These are phyloP conservation scores for Serinus canaria DNA, from an alignment of 2,113 vertebrate species.

Conservation along the genomic window DNA sequence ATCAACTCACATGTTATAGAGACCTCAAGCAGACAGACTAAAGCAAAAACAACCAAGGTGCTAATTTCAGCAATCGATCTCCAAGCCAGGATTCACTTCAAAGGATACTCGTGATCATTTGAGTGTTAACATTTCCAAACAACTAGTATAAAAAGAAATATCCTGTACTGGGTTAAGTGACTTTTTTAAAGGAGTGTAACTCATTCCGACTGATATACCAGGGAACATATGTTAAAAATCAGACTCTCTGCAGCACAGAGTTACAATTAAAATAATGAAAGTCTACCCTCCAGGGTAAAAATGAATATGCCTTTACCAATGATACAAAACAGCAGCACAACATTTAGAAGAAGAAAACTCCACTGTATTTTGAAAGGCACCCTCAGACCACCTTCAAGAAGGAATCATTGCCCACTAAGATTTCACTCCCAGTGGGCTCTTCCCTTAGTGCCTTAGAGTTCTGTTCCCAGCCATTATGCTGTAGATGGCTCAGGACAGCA, in stretches of 20 bases:
- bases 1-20: background rate
- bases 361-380: background rate
- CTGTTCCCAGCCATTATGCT: background rate
- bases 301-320: background rate
- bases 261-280: conserved; percentile 26
- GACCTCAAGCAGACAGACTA: background rate
- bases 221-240: conserved; percentile 73
- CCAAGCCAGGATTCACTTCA: conserved; percentile 53
- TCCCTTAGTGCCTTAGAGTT: background rate
- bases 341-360: background rate
- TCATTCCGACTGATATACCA: conserved; percentile 44
- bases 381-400: background rate
- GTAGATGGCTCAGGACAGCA: background rate
- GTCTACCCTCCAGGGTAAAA: background rate
- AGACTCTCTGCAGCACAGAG: conserved; percentile 14
- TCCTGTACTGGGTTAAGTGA: conserved; percentile 56
- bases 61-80: conserved; percentile 67
- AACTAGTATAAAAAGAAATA: conserved; percentile 59
- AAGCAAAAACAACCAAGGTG: conserved; percentile 31
- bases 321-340: conserved; percentile 8
- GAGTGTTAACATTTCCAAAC: conserved; percentile 67
- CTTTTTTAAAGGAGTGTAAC: conserved; percentile 65
- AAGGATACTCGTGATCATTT: conserved; percentile 27
- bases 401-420: background rate
- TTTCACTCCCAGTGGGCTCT: background rate